Evolutionary conservation across 2,113 vertebrate genomes (phyloP).

Genomic region (Cyprinodon variegatus): DNA sequence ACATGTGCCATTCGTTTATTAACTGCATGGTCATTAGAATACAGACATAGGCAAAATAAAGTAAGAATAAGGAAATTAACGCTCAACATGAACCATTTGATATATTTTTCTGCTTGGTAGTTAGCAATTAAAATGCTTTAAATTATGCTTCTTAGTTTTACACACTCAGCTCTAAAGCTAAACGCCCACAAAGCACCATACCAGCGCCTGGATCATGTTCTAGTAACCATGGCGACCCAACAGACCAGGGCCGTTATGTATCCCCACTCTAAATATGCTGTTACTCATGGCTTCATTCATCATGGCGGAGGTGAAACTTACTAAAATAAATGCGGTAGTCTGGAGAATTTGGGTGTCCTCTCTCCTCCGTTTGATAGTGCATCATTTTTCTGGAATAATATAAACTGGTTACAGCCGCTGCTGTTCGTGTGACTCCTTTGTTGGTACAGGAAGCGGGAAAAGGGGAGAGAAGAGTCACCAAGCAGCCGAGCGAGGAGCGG

Average conservation of each 20-base stretch:
- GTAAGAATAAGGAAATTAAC: not conserved
- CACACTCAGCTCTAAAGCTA: not conserved
- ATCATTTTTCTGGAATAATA: slow-evolving; percentile 69
- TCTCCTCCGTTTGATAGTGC: slow-evolving; percentile 83
- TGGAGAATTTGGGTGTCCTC: slow-evolving; percentile 80
- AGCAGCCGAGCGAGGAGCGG: slow-evolving; percentile 29
- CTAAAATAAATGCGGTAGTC: slow-evolving; percentile 93
- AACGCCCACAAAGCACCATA: not conserved
- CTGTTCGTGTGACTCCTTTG: slow-evolving; percentile 46
- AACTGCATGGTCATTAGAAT: too few species aligned
- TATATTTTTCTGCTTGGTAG: not conserved
- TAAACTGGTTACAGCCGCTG: slow-evolving; percentile 25
- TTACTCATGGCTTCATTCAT: not conserved
- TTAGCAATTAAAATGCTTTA: not conserved
- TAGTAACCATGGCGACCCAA: not conserved
- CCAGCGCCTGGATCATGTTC: not conserved
- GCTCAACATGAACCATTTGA: not conserved
- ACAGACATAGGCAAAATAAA: too few species aligned
- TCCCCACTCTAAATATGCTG: not conserved
- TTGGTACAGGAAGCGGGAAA: slow-evolving; percentile 20
- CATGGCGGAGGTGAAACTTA: slow-evolving; percentile 78
- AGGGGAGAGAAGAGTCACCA: slow-evolving; percentile 18
- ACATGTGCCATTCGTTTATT: too few species aligned
- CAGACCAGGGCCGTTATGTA: not conserved
- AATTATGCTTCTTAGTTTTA: not conserved